Conservation (phyloP, 1,140 invertebrate species). For the Hesperophylax magnus region DNA sequence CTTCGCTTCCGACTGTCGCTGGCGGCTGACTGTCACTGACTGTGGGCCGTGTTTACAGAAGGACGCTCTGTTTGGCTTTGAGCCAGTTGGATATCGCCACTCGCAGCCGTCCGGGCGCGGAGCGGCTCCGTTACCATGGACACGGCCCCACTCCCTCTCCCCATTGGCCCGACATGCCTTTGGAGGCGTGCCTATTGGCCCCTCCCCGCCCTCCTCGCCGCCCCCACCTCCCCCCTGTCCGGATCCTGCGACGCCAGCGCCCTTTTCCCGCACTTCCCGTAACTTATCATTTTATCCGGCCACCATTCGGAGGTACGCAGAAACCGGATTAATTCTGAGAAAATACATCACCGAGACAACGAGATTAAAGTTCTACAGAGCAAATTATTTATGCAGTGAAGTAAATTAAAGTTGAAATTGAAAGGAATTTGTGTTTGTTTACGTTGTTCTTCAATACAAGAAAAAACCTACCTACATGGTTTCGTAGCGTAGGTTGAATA, state of each 20-base stretch:
- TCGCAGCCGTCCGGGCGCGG: slow-evolving; percentile 51
- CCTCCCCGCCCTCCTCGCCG: slow-evolving; percentile 13
- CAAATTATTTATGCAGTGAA: too few relatives aligned
- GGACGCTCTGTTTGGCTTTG: slow-evolving; percentile 63
- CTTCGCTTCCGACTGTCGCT: slow-evolving; percentile 65
- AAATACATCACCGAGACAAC: too few relatives aligned
- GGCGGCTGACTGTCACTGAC: slow-evolving; percentile 68
- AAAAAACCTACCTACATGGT: too few relatives aligned
- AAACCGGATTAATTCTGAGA: too few relatives aligned
- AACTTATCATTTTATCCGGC: slow-evolving; percentile 8
- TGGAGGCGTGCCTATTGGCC: slow-evolving; percentile 16
- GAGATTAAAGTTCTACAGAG: too few relatives aligned
- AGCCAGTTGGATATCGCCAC: background rate
- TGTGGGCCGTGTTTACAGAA: slow-evolving; percentile 62
- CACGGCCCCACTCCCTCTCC: slow-evolving; percentile 5
- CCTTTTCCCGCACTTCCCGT: background rate
- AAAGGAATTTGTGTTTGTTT: too few relatives aligned
- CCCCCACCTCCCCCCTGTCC: background rate
- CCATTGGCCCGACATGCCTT: slow-evolving; percentile 18
- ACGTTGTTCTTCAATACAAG: too few relatives aligned
- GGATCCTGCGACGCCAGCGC: background rate
- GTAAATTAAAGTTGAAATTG: too few relatives aligned
- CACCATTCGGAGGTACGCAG: background rate
- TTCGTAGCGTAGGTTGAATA: too few relatives aligned
- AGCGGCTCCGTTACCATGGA: slow-evolving; percentile 30